Percentiles rank a stretch among this genome's conserved stretches.
Evolutionary conservation across 1,140 invertebrate genomes (phyloP).

Genomic region (Tigriopus japonicus): DNA sequence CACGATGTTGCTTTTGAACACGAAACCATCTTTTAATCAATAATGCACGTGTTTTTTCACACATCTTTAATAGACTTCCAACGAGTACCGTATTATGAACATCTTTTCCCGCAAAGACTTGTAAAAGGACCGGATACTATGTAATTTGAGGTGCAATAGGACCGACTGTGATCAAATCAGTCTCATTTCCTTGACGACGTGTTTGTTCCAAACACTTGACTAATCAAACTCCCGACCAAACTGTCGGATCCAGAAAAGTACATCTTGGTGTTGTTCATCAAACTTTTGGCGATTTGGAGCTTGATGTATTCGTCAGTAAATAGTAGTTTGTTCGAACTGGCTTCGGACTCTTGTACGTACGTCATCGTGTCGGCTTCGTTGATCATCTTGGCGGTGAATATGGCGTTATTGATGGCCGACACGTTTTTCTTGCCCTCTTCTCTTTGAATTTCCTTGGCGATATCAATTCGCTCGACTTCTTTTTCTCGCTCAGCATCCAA

Average conservation of each 20-base stretch:
- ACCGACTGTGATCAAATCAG: too few species aligned
- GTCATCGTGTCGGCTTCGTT: neutral
- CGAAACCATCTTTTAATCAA: too few species aligned
- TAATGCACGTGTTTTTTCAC: too few species aligned
- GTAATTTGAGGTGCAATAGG: too few species aligned
- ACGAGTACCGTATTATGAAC: too few species aligned
- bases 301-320: constrained; percentile 5
- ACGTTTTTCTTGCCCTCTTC: neutral
- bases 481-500: neutral
- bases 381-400: neutral
- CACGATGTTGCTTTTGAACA: too few species aligned
- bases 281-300: neutral
- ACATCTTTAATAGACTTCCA: too few species aligned
- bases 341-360: neutral
- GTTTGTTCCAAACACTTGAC: neutral
- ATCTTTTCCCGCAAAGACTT: too few species aligned
- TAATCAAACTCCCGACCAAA: neutral
- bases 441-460: neutral
- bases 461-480: neutral
- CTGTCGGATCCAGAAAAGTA: neutral
- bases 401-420: neutral
- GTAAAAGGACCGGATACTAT: too few species aligned
- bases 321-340: neutral
- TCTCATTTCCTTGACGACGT: too few species aligned
- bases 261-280: constrained; percentile 2